These are phyloP conservation scores for Gryllus bimaculatus DNA, from an alignment of 1,140 invertebrate species.

Conservation along the genomic window DNA sequence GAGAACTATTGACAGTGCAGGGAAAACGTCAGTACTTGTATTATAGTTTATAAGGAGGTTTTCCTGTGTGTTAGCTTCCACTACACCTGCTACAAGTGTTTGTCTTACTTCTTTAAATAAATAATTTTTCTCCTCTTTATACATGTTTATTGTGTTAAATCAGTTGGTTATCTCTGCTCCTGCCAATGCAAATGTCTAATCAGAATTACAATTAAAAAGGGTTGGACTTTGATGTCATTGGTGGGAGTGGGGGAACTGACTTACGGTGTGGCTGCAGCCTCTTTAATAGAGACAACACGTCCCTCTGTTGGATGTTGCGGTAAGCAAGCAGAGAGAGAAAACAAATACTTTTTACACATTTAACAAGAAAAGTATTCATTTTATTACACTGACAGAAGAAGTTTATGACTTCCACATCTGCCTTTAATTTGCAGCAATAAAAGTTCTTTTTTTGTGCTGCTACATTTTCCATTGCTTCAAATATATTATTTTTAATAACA, in stretches of 20 bases:
- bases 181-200: constrained; percentile 20
- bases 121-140: background rate
- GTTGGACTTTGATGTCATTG: constrained; percentile 19
- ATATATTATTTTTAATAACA: background rate
- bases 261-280: background rate
- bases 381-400: background rate
- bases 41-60: background rate
- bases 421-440: too few species aligned
- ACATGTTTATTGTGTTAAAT: background rate
- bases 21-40: background rate
- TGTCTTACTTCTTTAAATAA: background rate
- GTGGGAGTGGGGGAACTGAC: constrained; percentile 15
- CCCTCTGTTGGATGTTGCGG: background rate
- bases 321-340: constrained; percentile 10
- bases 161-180: constrained; percentile 15
- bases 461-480: too few species aligned
- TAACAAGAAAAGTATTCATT: background rate
- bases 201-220: constrained; percentile 15
- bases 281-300: background rate
- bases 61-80: background rate
- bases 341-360: background rate
- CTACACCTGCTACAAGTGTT: background rate
- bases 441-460: too few species aligned
- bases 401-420: background rate
- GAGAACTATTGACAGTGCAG: constrained; percentile 18